Evolutionary conservation across 2,797 vertebrate species (phyloP), one percentile per base, ranked within the genome.

Genomic region (Otolemur crassicaudatus): DNA sequence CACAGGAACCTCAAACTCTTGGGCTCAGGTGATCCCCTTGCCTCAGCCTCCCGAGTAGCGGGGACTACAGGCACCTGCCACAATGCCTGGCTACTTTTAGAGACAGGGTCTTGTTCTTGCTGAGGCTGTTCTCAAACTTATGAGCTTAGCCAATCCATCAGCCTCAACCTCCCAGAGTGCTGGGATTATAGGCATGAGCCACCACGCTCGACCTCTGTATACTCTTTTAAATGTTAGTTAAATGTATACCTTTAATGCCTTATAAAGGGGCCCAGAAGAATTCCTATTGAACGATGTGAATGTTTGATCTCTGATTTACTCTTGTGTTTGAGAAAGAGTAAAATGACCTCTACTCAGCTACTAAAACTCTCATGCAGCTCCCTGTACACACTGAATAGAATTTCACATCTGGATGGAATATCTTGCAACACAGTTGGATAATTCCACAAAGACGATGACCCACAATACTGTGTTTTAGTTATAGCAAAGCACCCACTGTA

Each of bases 261-360:
- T 46, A 56, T 80, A 82, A 77, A 94, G 80, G 13, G 49, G 25
- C 29, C 22, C 63, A 82, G 76, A 85, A 90, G 49, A 91, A 96
- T 56, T 93, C 69, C 72, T 95, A n/a, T 17, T 69, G 80, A 83
- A 60, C 53, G 81, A 84, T 60, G 27, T 70, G 8, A 81, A 72
- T 56, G 29, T 86, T 94, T 82, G 40, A 61, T 85, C 80, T 96
- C 84, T 88, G 27, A 85, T 70, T 93, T 91, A 93, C 27, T 87
- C 37, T 73, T 81, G 70, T 37, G 8, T 73, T 90, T 87, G 76
- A 97, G 73, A 94, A 84, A 91, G 19, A 22, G 67, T 88, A 96
- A 94, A 92, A 84, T 92, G 69, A 94, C 27, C 92, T 76, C 63
- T 77, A 97, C 9, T 23, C 60, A 90, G 94, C 67, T 93, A 73